Conservation (phyloP, 1,140 invertebrate genomes). For the Ditylenchus dipsaci region DNA sequence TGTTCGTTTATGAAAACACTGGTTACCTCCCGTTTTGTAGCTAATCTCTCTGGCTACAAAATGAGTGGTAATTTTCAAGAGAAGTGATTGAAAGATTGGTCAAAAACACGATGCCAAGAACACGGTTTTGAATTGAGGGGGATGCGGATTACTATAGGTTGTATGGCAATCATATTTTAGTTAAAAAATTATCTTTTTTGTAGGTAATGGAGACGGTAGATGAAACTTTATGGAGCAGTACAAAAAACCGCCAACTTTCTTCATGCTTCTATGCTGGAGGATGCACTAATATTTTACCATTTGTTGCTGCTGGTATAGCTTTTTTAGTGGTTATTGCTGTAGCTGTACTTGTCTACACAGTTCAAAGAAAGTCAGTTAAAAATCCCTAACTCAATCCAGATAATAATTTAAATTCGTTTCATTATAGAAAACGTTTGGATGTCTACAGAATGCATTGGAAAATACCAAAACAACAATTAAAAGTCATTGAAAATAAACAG, state of each 20-base stretch:
- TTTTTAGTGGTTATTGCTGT: slow-evolving; percentile 16
- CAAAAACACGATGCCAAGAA: too few relatives aligned
- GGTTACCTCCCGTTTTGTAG: too few relatives aligned
- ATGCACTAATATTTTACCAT: slow-evolving; percentile 31
- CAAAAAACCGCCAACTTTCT: slow-evolving; percentile 11
- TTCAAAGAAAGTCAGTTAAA: slow-evolving; percentile 29
- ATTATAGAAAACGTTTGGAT: slow-evolving; percentile 38
- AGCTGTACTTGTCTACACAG: slow-evolving; percentile 22
- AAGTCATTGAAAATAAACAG: slow-evolving; percentile 46
- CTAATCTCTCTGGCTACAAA: too few relatives aligned
- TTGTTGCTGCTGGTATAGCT: slow-evolving; percentile 14
- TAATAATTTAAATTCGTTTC: too few relatives aligned
- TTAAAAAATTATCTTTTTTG: too few relatives aligned
- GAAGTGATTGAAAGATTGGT: too few relatives aligned
- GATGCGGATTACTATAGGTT: too few relatives aligned
- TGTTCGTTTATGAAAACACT: too few relatives aligned
- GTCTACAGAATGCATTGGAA: slow-evolving; percentile 44
- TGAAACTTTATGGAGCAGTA: slow-evolving; percentile 13
- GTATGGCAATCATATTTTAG: too few relatives aligned
- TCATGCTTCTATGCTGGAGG: slow-evolving; percentile 40
- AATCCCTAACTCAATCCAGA: not conserved
- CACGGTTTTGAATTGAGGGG: too few relatives aligned
- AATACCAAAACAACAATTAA: slow-evolving; percentile 30
- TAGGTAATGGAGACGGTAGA: slow-evolving; percentile 9
- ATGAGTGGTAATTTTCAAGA: too few relatives aligned